These are phyloP conservation scores for Camponotus floridanus DNA, from an alignment of 1,140 invertebrate genomes.

Conservation along the genomic window DNA sequence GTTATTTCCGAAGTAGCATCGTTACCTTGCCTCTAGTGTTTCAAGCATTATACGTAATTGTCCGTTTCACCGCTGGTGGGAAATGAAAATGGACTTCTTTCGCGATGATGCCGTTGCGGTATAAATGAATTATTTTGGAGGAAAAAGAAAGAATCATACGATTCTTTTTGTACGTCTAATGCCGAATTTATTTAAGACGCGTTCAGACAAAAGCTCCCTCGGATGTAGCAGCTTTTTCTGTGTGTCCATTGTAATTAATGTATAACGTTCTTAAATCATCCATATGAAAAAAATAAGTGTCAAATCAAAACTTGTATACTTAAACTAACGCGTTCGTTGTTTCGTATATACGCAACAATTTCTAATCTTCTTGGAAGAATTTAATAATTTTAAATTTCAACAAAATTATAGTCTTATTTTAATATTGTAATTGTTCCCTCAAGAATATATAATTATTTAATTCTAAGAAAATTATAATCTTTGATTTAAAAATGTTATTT, in stretches of 20 bases:
- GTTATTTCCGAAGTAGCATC: conserved; percentile 22
- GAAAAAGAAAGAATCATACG: not conserved
- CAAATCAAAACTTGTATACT: too few relatives aligned
- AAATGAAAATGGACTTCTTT: not conserved
- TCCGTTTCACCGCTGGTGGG: not conserved
- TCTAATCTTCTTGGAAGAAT: too few relatives aligned
- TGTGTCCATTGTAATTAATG: not conserved
- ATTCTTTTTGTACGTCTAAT: not conserved
- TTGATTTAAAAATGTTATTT: too few relatives aligned
- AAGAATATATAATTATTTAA: too few relatives aligned
- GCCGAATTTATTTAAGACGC: not conserved
- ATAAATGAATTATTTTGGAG: not conserved
- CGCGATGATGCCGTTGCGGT: not conserved
- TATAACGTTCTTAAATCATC: too few relatives aligned
- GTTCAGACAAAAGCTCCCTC: not conserved
- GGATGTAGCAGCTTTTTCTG: not conserved
- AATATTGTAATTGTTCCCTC: too few relatives aligned
- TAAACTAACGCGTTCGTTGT: too few relatives aligned
- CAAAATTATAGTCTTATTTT: too few relatives aligned
- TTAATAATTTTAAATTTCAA: too few relatives aligned
- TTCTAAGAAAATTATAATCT: too few relatives aligned
- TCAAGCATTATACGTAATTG: conserved; percentile 45
- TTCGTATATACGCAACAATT: too few relatives aligned
- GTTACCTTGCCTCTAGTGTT: conserved; percentile 12
- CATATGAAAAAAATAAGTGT: too few relatives aligned